Percentiles rank a stretch among this genome's conserved stretches.
Evolutionary conservation across 1,140 invertebrate species (phyloP).

Genomic region (Drosophila oshimai): DNA sequence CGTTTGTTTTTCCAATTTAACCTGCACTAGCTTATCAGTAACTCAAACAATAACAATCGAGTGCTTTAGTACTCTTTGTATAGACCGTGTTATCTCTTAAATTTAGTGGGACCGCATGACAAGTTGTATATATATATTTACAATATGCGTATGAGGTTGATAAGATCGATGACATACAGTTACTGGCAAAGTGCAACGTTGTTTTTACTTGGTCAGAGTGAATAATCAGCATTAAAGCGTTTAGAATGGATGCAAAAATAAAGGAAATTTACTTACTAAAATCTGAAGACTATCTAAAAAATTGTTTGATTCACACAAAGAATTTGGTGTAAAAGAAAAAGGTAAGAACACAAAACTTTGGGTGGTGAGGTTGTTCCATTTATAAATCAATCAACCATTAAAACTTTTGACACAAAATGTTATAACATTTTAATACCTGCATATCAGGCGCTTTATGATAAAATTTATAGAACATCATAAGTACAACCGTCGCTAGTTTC

Average conservation of each 20-base stretch:
- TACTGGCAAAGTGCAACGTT: neutral
- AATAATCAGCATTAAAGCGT: neutral
- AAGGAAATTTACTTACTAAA: no score
- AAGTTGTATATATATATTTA: neutral
- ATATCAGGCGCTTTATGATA: neutral
- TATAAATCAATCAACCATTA: no score
- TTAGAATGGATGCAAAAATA: no score
- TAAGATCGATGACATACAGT: constrained; percentile 19
- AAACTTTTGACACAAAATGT: no score
- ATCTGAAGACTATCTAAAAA: no score
- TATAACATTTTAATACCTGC: neutral
- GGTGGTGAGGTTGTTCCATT: no score
- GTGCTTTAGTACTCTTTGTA: constrained; percentile 55
- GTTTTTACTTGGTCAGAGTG: neutral
- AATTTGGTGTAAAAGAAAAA: no score
- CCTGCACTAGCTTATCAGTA: constrained; percentile 11
- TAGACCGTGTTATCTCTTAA: constrained; percentile 8
- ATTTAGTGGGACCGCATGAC: constrained; percentile 16
- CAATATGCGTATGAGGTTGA: neutral
- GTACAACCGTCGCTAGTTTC: no score
- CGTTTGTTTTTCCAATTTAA: constrained; percentile 9
- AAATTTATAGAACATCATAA: neutral
- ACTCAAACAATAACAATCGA: constrained; percentile 57
- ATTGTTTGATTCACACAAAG: no score
- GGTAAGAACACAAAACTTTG: no score